Evolutionary conservation across 2,797 vertebrate genomes (phyloP), one percentile per base, ranked within the genome.

Genomic region (Epinephelus awoara): DNA sequence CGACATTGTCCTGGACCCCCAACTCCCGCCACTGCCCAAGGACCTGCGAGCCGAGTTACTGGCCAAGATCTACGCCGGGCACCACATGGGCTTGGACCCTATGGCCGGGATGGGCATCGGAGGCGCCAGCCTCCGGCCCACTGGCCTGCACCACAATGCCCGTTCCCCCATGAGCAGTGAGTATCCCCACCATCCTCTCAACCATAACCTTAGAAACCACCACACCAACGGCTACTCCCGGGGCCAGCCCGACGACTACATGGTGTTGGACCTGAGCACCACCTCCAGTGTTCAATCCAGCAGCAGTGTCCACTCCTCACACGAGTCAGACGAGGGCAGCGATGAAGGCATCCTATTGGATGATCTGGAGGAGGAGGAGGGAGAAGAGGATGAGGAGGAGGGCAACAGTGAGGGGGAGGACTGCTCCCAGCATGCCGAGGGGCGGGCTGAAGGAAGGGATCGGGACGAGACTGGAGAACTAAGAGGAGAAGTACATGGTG

Each of bases 331-430:
- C 34, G 97, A 97, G 59, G 97, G 97, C 92, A 99, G 98, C 5
- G 98, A 99, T 10, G 98, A 99, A 88, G 98, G 98, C 80, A 98
- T 99, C 93, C 96, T 98, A 67, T 90, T 99, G 70, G 98, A 99
- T 42, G 98, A 99, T 92, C 92, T 97, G 6, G 97, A 98, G 51
- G 97, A 90, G 63, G 90, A 88, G 68, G 93, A 89, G 52, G 93
- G 82, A 61, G 92, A 91, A 66, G 92, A 91, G 62, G 89, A 91
- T n/a, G 93, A 91, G 77, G 91, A 91, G 81, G 91, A 88, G 78
- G 92, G 85, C 79, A 96, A 95, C 85, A 99, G 98, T 69, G 98
- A 99, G 92, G 97, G 96, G 68, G 98, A 97, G 93, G 97, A 98
- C 84, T 97, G 95, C 88, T 96, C 96, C 95, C 91, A 96, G 95